phyloP scores from a whole-genome alignment of 2,888 invertebrate genomes.

The Apodemia zela region DNA sequence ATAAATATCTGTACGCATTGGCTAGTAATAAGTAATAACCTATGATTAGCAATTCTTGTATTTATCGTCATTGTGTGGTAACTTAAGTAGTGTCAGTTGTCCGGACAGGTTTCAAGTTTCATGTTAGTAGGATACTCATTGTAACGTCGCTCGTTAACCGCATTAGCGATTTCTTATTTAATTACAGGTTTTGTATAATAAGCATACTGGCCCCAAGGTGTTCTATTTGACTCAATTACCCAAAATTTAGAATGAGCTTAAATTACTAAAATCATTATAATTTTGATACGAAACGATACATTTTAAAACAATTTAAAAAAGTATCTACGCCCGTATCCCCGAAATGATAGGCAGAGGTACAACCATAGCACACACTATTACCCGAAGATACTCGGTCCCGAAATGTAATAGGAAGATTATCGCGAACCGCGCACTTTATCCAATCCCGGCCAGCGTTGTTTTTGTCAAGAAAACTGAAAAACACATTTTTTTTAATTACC shows the following conservation, averaged over 20 bases:
- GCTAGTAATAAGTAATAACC: not conserved
- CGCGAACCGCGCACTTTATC: too few species aligned
- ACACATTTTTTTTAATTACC: too few species aligned
- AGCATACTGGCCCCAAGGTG: not conserved
- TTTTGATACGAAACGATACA: too few species aligned
- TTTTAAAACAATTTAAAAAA: too few species aligned
- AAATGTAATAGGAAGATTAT: too few species aligned
- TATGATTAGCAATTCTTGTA: conserved; percentile 6
- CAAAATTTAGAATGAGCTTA: not conserved
- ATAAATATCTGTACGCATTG: not conserved
- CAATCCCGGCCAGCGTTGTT: too few species aligned
- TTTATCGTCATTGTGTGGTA: not conserved
- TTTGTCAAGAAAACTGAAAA: too few species aligned
- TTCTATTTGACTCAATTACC: not conserved
- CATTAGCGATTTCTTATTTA: conserved; percentile 13
- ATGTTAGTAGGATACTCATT: conserved; percentile 6
- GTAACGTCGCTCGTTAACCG: conserved; percentile 10
- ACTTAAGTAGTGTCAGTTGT: conserved; percentile 1
- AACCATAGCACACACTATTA: too few species aligned
- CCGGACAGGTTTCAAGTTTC: conserved; percentile 3
- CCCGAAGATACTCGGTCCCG: too few species aligned
- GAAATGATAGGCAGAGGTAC: too few species aligned
- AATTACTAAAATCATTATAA: not conserved
- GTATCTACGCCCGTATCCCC: too few species aligned
- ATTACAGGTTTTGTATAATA: conserved; percentile 1